A percentile compares a stretch with the other conserved stretches of the same genome.
These are phyloP conservation scores for Crioceris asparagi DNA, from an alignment of 2,888 invertebrate species.

Conservation along the genomic window DNA sequence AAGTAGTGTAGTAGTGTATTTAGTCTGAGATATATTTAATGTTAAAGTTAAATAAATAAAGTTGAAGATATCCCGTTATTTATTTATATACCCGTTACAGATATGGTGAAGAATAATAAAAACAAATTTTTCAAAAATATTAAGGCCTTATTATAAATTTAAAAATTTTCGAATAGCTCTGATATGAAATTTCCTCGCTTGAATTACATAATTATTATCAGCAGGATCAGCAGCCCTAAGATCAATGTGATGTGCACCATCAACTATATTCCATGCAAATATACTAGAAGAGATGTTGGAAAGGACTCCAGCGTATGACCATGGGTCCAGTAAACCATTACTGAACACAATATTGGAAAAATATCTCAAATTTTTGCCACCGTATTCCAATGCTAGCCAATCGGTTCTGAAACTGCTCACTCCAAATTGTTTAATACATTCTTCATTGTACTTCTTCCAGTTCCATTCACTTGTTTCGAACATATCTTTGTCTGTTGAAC, in stretches of 20 bases:
- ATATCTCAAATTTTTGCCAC: constrained; percentile 60
- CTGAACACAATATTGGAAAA: constrained; percentile 68
- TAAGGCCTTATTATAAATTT: constrained; percentile 12
- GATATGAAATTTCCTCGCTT: constrained; percentile 53
- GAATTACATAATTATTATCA: constrained; percentile 55
- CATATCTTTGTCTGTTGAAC: constrained; percentile 64
- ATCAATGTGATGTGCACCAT: constrained; percentile 81
- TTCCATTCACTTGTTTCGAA: constrained; percentile 72
- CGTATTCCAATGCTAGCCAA: constrained; percentile 64
- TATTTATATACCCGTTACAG: too few relatives aligned
- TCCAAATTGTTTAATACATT: constrained; percentile 54
- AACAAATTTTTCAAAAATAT: not conserved
- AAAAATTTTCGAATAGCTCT: constrained; percentile 51
- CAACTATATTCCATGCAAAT: constrained; percentile 61
- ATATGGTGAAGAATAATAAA: too few relatives aligned
- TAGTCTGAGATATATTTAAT: too few relatives aligned
- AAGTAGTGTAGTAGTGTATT: too few relatives aligned
- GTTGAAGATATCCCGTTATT: too few relatives aligned
- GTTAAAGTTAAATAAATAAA: too few relatives aligned
- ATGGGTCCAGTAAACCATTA: constrained; percentile 79
- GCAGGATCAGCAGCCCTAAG: constrained; percentile 51
- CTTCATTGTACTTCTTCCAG: constrained; percentile 49
- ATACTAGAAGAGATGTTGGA: constrained; percentile 55
- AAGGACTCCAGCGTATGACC: constrained; percentile 76
- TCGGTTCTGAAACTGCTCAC: constrained; percentile 49